These are phyloP conservation scores for Stercorarius parasiticus DNA, from an alignment of 2,113 vertebrate genomes.

Conservation along the genomic window DNA sequence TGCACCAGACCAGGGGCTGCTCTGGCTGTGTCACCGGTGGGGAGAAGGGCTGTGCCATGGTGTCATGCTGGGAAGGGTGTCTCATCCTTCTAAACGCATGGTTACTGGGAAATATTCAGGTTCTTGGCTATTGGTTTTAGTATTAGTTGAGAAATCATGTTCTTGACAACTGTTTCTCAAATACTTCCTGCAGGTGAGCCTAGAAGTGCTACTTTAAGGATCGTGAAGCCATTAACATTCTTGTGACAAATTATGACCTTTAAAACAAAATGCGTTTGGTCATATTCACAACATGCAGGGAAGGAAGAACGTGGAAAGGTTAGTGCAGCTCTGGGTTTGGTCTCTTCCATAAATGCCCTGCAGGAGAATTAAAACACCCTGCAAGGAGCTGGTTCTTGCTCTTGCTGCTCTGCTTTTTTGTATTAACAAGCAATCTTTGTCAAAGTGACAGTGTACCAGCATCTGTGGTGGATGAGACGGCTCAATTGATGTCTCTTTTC, in stretches of 20 bases:
- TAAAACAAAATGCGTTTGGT: background rate
- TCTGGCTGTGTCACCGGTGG: background rate
- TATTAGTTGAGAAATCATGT: background rate
- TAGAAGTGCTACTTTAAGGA: background rate
- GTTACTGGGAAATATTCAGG: fast-evolving
- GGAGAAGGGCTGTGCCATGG: background rate
- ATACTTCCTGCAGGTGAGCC: background rate
- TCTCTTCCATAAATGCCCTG: background rate
- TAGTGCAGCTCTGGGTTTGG: background rate
- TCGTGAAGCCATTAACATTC: background rate
- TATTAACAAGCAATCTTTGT: background rate
- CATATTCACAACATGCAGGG: background rate
- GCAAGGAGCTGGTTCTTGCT: background rate
- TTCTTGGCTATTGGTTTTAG: background rate
- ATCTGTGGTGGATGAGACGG: background rate
- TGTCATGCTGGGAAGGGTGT: background rate
- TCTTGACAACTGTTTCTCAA: background rate
- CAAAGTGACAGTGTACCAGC: background rate
- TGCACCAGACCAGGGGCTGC: background rate
- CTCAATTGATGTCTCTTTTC: background rate
- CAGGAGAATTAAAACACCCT: background rate
- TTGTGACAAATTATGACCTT: background rate
- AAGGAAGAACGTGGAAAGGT: background rate
- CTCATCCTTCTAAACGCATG: background rate
- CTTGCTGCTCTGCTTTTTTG: background rate